Percentiles rank a stretch among this genome's conserved stretches.
Evolutionary conservation across 2,888 invertebrate species (phyloP).

Genomic region (Philhelius pedissequus): DNA sequence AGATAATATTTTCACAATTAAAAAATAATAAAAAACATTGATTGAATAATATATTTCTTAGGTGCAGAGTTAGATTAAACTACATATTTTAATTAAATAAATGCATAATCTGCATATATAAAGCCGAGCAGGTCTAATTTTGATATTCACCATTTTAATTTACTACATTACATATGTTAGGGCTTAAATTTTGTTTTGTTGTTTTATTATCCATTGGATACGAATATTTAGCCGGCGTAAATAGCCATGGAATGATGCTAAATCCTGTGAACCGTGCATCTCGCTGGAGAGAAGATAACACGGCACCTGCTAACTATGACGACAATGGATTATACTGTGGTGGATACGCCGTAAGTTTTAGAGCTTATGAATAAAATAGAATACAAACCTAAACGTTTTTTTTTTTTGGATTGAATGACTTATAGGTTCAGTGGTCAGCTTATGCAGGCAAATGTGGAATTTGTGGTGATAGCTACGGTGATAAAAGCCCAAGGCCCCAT

Average conservation of each 20-base stretch:
- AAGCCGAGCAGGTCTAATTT: too few species aligned
- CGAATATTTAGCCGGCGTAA: conserved; percentile 23
- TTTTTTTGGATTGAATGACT: neutral
- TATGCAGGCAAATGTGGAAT: conserved; percentile 80
- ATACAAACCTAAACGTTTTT: neutral
- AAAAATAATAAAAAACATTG: too few species aligned
- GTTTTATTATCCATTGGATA: neutral
- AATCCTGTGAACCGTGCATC: conserved; percentile 80
- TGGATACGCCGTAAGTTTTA: conserved; percentile 76
- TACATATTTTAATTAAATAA: too few species aligned
- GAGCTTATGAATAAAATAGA: too few species aligned
- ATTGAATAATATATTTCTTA: too few species aligned
- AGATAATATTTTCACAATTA: too few species aligned
- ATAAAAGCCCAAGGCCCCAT: conserved; percentile 79
- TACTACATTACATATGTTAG: neutral
- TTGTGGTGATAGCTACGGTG: conserved; percentile 80
- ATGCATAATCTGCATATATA: too few species aligned
- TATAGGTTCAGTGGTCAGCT: conserved; percentile 76
- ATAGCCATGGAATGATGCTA: conserved; percentile 81
- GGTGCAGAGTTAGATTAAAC: too few species aligned
- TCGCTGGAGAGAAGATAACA: conserved; percentile 80
- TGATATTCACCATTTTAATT: too few species aligned
- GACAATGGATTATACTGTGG: conserved; percentile 81
- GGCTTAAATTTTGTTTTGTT: neutral
- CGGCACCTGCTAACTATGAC: conserved; percentile 80